Evolutionary conservation across 2,113 vertebrate genomes (phyloP), one percentile per base, ranked within the genome.

Genomic region (Morone chrysops): DNA sequence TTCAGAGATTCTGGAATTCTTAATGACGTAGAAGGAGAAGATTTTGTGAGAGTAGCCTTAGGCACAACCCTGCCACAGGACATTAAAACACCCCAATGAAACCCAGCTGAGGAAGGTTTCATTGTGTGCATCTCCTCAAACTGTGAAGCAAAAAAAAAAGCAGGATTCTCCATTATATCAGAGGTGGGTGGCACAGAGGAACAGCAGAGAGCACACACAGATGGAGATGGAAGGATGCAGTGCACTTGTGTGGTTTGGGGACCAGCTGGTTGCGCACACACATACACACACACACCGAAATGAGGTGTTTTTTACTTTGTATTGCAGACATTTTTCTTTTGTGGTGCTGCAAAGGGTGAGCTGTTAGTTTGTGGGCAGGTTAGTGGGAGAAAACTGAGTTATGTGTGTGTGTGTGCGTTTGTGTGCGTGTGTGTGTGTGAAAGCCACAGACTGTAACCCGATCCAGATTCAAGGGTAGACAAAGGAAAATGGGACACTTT

Each of bases 391-490:
- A 54, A 43, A 75, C 14, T 18, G 51, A 81, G 31, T 31, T 12
- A 10, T 47, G 13, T 47, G 43, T 22, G 22, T n/a, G 16, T 18
- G 66, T 70, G 61, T n/a, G 13, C 70, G 62, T 67, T 36, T 80
- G 74, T 0, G 25, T 12, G 48, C 40, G 31, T 13, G 31, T 69
- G 53, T 72, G 56, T 43, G 68, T 78, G 69, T 45, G n/a, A 50
- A n/a, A 16, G 17, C 69, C 31, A 45, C 77, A 81, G 69, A 60
- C 43, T 61, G 54, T 61, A 79, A 78, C n/a, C 70, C 6, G 18
- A 78, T 76, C 62, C 67, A 80, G 43, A 73, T 6, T 70, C 71
- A 86, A 82, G 83, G 83, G 86, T 67, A 82, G 60, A 83, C 47
- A 75, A 78, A 77, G 67, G 62, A 70, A 85, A 68, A 62, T 78